These are phyloP conservation scores for Brachionus plicatilis DNA, from an alignment of 1,140 invertebrate species.

Conservation along the genomic window DNA sequence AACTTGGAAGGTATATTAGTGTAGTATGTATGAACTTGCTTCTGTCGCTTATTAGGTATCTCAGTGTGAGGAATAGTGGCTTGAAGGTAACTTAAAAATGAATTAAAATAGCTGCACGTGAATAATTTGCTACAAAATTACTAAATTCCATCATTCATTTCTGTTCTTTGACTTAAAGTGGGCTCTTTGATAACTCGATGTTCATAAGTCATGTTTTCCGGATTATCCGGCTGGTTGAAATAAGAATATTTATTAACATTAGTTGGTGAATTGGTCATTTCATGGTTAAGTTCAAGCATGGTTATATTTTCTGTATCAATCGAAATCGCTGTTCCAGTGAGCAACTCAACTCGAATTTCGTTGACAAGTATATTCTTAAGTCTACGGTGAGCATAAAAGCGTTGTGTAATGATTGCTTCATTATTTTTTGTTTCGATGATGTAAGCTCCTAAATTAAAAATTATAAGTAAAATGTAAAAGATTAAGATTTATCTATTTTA, in stretches of 20 bases:
- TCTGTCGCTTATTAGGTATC: constrained; percentile 11
- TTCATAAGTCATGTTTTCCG: constrained; percentile 24
- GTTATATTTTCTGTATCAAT: constrained; percentile 19
- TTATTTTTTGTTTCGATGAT: constrained; percentile 27
- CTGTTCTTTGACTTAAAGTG: neutral
- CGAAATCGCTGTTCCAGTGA: neutral
- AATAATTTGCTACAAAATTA: neutral
- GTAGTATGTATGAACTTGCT: constrained; percentile 38
- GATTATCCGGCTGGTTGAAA: neutral
- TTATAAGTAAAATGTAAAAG: neutral
- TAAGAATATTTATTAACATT: constrained; percentile 3
- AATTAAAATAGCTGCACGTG: neutral
- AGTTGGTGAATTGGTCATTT: neutral
- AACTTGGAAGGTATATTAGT: constrained; percentile 27
- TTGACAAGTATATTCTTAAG: constrained; percentile 28
- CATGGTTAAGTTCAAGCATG: neutral
- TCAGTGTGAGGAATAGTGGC: constrained; percentile 6
- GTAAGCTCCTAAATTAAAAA: neutral
- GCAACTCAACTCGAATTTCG: neutral
- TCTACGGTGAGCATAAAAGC: constrained; percentile 6
- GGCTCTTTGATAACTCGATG: neutral
- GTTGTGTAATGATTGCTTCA: neutral
- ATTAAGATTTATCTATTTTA: too few species aligned
- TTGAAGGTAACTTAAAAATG: constrained; percentile 25
- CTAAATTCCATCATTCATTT: constrained; percentile 36